Evolutionary conservation across 1,140 invertebrate genomes (phyloP), one percentile per base, ranked within the genome.

Genomic region (Drosophila simulans): DNA sequence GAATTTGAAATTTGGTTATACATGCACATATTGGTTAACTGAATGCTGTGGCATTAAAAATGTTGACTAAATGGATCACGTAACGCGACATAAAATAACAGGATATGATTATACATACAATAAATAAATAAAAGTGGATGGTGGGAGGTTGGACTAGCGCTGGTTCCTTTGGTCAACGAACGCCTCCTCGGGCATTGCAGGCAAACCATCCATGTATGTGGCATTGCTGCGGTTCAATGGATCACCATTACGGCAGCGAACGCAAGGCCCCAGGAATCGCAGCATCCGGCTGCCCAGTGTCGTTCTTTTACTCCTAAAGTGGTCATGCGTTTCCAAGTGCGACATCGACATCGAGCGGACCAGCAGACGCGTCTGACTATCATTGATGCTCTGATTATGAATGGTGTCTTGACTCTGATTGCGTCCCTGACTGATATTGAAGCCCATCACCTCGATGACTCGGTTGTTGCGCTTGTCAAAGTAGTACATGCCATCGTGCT

Each of bases 251-350:
- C n/a, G 54, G 64, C 88, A 91, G 3, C 68, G 66, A 0, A 72
- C 77, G 42, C 88, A 91, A 0, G 88, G 76, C n/a, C 88, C 83
- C 13, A 91, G 49, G 0, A 91, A 13, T 4, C 80, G 70, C 22
- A 91, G 37, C 49, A 90, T 51, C 3, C 88, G 88, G 1, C 57
- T 37, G 5, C 60, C 65, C 10, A 91, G 49, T 4, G 77, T 57
- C 17, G 35, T 42, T 27, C 69, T 70, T 8, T 42, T 52, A 0
- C 58, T 60, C 5, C 40, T 13, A 1, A 39, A 13, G 8, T 31
- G 40, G 1, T 17, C 1, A 7, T 40, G 35, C 0, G 35, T 12
- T 2, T 62, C 45, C 3, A 22, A 2, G 3, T 59, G 45, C 7
- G 43, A 45, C 35, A 20, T n/a, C 34, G 15, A 46, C 43, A 46